These are phyloP conservation scores for Prinia subflava DNA, from an alignment of 2,113 vertebrate genomes.

Conservation along the genomic window DNA sequence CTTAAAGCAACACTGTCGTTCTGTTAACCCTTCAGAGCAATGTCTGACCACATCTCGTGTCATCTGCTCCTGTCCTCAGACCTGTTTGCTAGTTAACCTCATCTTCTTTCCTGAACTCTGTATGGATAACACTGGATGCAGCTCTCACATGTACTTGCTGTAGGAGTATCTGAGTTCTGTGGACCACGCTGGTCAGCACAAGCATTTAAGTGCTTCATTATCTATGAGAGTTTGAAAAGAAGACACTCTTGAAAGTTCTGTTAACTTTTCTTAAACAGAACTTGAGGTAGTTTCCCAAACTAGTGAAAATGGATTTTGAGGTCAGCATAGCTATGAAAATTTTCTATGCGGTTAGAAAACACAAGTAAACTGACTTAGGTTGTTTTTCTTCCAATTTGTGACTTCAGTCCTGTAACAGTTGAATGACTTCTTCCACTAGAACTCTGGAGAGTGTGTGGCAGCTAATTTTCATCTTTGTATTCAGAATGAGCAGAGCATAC, in stretches of 20 bases:
- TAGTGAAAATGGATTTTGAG: neutral
- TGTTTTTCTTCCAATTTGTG: neutral
- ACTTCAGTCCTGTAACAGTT: neutral
- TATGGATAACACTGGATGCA: neutral
- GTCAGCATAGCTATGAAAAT: neutral
- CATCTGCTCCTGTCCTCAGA: neutral
- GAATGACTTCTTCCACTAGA: neutral
- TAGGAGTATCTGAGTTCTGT: neutral
- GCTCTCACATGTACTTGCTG: neutral
- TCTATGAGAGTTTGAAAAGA: neutral
- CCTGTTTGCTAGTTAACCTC: neutral
- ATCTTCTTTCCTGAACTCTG: neutral
- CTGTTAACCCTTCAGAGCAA: neutral
- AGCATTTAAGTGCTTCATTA: neutral
- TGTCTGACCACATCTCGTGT: neutral
- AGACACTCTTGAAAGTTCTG: neutral
- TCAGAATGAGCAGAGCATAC: neutral
- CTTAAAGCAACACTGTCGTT: neutral
- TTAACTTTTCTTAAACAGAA: neutral
- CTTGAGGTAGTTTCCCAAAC: neutral
- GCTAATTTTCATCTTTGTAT: neutral
- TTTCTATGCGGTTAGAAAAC: neutral
- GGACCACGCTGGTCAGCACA: neutral
- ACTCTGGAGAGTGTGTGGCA: neutral
- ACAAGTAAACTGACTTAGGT: neutral